Evolutionary conservation across 2,888 invertebrate genomes (phyloP).

Genomic region (Phania funesta): DNA sequence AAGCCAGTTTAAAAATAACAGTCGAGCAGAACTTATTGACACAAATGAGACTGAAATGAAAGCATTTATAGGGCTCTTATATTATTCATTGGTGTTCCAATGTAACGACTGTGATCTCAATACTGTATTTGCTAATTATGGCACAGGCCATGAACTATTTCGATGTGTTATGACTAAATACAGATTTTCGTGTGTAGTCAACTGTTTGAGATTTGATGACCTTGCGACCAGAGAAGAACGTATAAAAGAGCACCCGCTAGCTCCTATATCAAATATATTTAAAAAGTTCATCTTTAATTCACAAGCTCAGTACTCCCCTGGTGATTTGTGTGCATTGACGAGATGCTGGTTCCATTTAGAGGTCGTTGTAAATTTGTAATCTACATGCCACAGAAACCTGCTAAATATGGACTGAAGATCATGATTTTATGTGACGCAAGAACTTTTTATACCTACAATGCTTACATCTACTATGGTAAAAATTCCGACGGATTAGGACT

Average conservation of each 20-base stretch:
- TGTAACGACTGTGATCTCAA: constrained; percentile 63
- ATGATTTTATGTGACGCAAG: too few relatives aligned
- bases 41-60: too few relatives aligned
- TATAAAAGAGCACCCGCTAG: too few relatives aligned
- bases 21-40: too few relatives aligned
- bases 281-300: constrained; percentile 51
- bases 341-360: constrained; percentile 65
- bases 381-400: too few relatives aligned
- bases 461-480: constrained; percentile 57
- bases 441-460: too few relatives aligned
- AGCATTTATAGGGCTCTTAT: constrained; percentile 60
- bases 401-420: too few relatives aligned
- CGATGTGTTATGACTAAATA: constrained; percentile 34
- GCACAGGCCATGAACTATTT: constrained; percentile 64
- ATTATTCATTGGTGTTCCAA: constrained; percentile 60
- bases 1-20: too few relatives aligned
- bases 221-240: constrained; percentile 41
- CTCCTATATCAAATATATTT: constrained; percentile 47
- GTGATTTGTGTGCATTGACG: constrained; percentile 62
- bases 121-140: constrained; percentile 49
- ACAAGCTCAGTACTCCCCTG: constrained; percentile 56
- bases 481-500: constrained; percentile 58
- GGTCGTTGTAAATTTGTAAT: constrained; percentile 66
- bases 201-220: constrained; percentile 34
- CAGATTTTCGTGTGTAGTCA: constrained; percentile 18